A percentile compares a stretch with the other conserved stretches of the same genome.
These are phyloP conservation scores for Microplitis demolitor DNA, from an alignment of 1,140 invertebrate species.

Conservation along the genomic window DNA sequence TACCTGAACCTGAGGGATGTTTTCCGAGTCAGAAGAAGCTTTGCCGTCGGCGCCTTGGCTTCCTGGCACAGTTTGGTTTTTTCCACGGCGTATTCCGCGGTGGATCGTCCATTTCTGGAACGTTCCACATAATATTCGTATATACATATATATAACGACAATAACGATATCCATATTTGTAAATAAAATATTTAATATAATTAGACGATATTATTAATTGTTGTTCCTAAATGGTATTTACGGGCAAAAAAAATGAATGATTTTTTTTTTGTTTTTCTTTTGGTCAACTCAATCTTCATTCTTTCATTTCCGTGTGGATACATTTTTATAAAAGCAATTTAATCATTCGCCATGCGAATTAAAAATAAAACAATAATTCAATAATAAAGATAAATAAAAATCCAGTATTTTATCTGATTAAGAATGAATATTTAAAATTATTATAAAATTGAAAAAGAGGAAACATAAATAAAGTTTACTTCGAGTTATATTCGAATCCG, in stretches of 20 bases:
- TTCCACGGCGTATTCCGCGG: constrained; percentile 76
- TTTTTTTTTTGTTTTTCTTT: neutral
- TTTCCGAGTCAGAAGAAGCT: constrained; percentile 60
- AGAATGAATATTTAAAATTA: neutral
- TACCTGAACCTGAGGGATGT: constrained; percentile 61
- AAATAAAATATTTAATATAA: constrained; percentile 1
- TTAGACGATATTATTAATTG: neutral
- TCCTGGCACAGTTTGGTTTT: constrained; percentile 66
- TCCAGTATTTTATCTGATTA: neutral
- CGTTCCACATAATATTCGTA: constrained; percentile 56
- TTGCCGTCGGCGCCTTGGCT: constrained; percentile 59
- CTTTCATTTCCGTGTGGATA: constrained; percentile 49
- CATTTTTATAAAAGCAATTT: constrained; percentile 40
- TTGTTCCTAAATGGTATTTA: neutral
- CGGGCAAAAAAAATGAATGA: neutral
- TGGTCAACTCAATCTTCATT: neutral
- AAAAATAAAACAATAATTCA: neutral
- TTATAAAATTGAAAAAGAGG: neutral
- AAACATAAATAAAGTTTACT: neutral
- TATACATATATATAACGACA: constrained; percentile 40
- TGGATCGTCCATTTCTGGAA: constrained; percentile 80
- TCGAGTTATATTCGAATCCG: neutral
- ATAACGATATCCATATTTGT: neutral
- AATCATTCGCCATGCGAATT: constrained; percentile 12
- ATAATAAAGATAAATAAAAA: neutral